A percentile compares a stretch with the other conserved stretches of the same genome.
phyloP scores from a whole-genome alignment of 1,140 invertebrate species.

The Danaus melanippus region DNA sequence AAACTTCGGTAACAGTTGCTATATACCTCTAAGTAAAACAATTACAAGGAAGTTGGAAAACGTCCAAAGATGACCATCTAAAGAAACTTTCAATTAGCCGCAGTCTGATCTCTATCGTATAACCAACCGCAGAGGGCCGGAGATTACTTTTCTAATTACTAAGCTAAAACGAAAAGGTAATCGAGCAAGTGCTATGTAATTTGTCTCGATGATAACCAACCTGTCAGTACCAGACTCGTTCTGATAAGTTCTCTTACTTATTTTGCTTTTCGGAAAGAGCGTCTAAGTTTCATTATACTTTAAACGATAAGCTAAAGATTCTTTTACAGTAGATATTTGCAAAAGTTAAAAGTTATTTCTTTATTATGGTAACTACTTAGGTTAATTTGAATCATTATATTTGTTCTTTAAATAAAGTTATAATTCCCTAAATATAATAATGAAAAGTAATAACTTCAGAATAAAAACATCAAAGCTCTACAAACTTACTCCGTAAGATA shows the following conservation, averaged over 20 bases:
- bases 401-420: no score
- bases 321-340: no score
- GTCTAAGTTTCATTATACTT: slow-evolving; percentile 5
- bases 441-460: no score
- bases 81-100: slow-evolving; percentile 23
- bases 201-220: slow-evolving; percentile 26
- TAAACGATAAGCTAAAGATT: not conserved
- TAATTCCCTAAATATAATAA: no score
- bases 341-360: no score
- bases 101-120: slow-evolving; percentile 18
- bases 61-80: slow-evolving; percentile 20
- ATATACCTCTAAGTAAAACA: slow-evolving; percentile 7
- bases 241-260: slow-evolving; percentile 11
- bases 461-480: no score
- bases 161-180: slow-evolving; percentile 9
- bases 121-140: slow-evolving; percentile 19
- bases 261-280: slow-evolving; percentile 1
- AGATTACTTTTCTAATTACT: slow-evolving; percentile 30
- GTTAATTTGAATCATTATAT: no score
- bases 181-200: slow-evolving; percentile 22
- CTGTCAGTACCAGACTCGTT: slow-evolving; percentile 20
- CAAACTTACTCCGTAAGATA: no score
- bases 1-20: no score
- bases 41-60: slow-evolving; percentile 21
- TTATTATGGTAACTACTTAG: no score